Base-by-base conservation (phyloP, 2,113 vertebrate genomes). In the Candoia aspera region DNA sequence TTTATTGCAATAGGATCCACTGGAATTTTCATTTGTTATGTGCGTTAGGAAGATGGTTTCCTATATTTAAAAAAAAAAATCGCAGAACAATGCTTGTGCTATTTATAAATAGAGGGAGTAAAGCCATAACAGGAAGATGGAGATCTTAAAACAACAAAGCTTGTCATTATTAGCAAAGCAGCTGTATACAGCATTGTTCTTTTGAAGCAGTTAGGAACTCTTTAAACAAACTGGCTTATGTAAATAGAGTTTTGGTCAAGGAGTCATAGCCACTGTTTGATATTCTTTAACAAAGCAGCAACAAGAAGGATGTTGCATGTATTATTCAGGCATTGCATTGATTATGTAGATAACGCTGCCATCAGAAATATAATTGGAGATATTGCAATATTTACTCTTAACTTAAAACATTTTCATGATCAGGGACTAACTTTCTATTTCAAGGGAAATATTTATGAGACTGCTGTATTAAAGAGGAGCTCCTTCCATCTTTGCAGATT, bases 71-170 rank as follows among this genome's bases (percentile, higher is more conserved):
- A 86, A 88, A 94, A 62, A 90, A 92, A 92, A 62, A 92, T 93
- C 89, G 90, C 90, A 95, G 95, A 93, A 94, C 93, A 95, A 94
- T 94, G 17, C 84, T 73, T 62, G 19, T 0, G 85, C 92, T 87
- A 0, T n/a, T 95, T 95, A 93, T 95, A 89, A 94, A 94, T 92
- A 95, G 95, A 84, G 42, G 37, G 91, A 64, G 87, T 90, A 73
- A 2, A 73, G 33, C n/a, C 64, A 73, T 33, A 95, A 95, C 92
- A 94, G 96, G 95, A 96, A 95, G 93, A 88, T 91, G 57, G 92
- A 84, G 54, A 91, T 86, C 88, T 96, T 96, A 96, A 97, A 97
- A 96, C 94, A 95, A 60, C 94, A 86, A 94, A 92, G 94, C n/a
- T 53, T 88, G 88, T 85, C 58, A 55, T 95, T 92, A 86, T 95